A percentile compares a stretch with the other conserved stretches of the same genome.
Evolutionary conservation across 2,113 vertebrate genomes (phyloP).

Genomic region (Macquaria australasica): DNA sequence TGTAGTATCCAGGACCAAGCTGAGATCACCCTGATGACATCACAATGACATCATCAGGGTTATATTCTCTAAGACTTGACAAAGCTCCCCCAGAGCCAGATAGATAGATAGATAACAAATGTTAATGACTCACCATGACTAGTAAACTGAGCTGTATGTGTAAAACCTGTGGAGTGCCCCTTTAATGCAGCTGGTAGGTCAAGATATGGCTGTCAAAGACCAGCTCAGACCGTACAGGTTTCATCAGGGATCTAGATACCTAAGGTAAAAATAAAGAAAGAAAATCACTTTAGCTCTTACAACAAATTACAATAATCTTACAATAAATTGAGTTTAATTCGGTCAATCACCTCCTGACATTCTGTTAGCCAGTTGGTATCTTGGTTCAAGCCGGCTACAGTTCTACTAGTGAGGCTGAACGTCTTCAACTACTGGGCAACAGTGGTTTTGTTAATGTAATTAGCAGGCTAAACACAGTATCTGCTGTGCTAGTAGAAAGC

Average conservation of each 20-base stretch:
- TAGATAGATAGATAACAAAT: not conserved
- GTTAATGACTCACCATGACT: not conserved
- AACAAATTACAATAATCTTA: too few species aligned
- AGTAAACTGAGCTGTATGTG: too few species aligned
- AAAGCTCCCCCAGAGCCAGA: not conserved
- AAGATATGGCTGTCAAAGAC: not conserved
- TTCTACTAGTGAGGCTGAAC: not conserved
- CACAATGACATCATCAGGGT: not conserved
- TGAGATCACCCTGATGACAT: not conserved
- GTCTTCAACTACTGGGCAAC: not conserved
- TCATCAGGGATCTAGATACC: not conserved
- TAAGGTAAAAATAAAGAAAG: not conserved
- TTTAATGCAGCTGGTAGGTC: not conserved
- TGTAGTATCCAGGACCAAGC: not conserved
- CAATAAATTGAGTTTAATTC: not conserved
- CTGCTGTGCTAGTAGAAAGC: not conserved
- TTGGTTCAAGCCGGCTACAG: not conserved
- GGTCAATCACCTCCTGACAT: not conserved
- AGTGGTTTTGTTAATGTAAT: not conserved
- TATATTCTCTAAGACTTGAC: not conserved
- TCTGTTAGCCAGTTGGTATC: not conserved
- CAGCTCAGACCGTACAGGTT: not conserved
- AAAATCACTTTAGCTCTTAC: not conserved
- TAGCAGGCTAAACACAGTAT: constrained; percentile 4
- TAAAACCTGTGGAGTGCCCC: not conserved